These are phyloP conservation scores for Blastomussa wellsi DNA, from an alignment of 92 coral and sea anemone species.

Conservation along the genomic window DNA sequence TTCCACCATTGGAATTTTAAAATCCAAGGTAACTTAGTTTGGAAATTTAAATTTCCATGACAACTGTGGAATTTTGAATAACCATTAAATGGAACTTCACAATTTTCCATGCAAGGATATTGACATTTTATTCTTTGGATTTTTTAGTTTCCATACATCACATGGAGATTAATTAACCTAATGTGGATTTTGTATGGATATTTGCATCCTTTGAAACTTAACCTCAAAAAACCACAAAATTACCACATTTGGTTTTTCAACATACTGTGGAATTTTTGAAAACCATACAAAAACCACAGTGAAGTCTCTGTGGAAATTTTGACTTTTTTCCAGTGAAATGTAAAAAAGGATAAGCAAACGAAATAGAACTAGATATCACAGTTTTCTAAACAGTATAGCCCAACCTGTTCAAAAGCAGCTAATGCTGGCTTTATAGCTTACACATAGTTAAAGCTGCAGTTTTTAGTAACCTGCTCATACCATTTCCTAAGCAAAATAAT, in stretches of 20 bases:
- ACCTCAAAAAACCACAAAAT: constrained; percentile 6
- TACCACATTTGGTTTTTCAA: background rate
- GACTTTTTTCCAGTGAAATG: constrained; percentile 14
- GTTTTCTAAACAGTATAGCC: too few relatives aligned
- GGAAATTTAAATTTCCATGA: constrained; percentile 24
- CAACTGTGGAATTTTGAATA: constrained; percentile 23
- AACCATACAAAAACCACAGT: constrained; percentile 7
- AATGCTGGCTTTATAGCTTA: too few relatives aligned
- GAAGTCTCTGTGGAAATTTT: constrained; percentile 4
- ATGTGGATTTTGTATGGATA: constrained; percentile 1
- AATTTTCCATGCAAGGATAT: constrained; percentile 29
- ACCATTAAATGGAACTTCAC: constrained; percentile 1
- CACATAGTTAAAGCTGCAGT: too few relatives aligned
- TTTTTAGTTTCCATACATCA: background rate
- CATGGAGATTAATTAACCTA: background rate
- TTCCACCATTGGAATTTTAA: constrained; percentile 13
- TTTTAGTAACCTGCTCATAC: too few relatives aligned
- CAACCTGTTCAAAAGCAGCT: too few relatives aligned
- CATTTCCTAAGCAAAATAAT: too few relatives aligned
- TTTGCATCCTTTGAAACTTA: background rate
- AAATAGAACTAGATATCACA: too few relatives aligned
- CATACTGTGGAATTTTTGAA: constrained; percentile 5
- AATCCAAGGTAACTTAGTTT: constrained; percentile 18
- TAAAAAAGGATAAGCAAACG: too few relatives aligned
- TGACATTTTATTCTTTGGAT: background rate